A percentile compares a stretch with the other conserved stretches of the same genome.
phyloP scores from a whole-genome alignment of 2,888 invertebrate species.

The Aromia moschata region DNA sequence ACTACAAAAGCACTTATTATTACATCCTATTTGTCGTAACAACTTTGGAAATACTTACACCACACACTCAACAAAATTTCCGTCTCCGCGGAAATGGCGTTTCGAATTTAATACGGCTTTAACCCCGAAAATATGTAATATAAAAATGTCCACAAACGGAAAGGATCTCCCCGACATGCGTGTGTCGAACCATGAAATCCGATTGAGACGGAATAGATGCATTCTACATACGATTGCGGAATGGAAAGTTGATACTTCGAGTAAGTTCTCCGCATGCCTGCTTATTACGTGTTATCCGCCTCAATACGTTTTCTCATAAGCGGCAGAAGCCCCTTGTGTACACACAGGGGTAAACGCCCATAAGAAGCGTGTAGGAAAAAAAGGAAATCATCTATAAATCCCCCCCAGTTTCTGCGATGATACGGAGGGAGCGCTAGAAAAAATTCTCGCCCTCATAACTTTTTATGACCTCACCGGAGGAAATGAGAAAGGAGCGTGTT shows the following conservation, averaged over 20 bases:
- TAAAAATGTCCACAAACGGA: constrained; percentile 37
- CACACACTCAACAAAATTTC: constrained; percentile 27
- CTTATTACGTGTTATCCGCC: constrained; percentile 23
- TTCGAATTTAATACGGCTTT: constrained; percentile 39
- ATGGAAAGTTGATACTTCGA: constrained; percentile 27
- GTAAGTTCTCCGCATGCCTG: constrained; percentile 10
- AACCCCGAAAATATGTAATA: constrained; percentile 34
- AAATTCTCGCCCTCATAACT: too few species aligned
- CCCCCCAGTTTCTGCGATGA: too few species aligned
- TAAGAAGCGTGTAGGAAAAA: not conserved
- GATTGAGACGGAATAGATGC: constrained; percentile 41
- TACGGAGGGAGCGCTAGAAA: too few species aligned
- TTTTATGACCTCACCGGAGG: too few species aligned
- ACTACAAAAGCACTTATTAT: too few species aligned
- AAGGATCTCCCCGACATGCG: constrained; percentile 36
- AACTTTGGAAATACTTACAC: too few species aligned
- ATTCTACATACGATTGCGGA: constrained; percentile 38
- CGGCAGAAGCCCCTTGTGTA: constrained; percentile 2
- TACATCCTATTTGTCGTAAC: too few species aligned
- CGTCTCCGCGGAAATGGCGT: constrained; percentile 17
- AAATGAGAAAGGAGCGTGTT: too few species aligned
- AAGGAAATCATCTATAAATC: not conserved
- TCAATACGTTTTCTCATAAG: constrained; percentile 16
- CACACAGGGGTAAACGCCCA: not conserved
- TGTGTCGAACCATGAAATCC: constrained; percentile 41